Conservation (phyloP, 2,888 invertebrate genomes). For the Druceiella hillmani region DNA sequence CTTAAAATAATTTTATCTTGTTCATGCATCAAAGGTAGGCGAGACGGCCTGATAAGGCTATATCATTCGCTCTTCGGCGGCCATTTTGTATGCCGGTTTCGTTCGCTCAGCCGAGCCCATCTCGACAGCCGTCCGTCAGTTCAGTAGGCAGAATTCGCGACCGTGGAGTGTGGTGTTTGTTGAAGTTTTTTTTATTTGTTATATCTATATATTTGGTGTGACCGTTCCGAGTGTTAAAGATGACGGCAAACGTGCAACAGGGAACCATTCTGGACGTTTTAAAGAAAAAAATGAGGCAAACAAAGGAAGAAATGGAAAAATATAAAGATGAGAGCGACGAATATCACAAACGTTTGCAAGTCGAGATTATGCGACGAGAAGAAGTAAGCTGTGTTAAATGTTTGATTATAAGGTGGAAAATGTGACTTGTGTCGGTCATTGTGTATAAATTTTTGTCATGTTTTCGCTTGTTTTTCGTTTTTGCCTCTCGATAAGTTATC, state of each 20-base stretch:
- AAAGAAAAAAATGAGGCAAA: constrained; percentile 99
- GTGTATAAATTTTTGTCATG: too few species aligned
- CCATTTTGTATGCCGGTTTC: constrained; percentile 52
- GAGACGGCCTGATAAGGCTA: constrained; percentile 26
- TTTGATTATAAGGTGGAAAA: too few species aligned
- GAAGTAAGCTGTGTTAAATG: constrained; percentile 96
- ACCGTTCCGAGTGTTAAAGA: too few species aligned
- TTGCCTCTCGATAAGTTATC: too few species aligned
- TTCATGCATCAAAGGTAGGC: not conserved
- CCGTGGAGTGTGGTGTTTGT: constrained; percentile 46
- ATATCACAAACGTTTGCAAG: constrained; percentile 89
- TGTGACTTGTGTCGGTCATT: constrained; percentile 24
- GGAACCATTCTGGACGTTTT: constrained; percentile 93
- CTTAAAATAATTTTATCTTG: too few species aligned
- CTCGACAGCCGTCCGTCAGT: constrained; percentile 38
- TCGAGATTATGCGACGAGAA: constrained; percentile 94
- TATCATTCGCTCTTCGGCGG: constrained; percentile 42
- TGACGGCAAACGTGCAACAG: constrained; percentile 88
- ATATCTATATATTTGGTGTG: too few species aligned
- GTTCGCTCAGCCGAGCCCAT: constrained; percentile 51
- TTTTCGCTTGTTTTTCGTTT: too few species aligned
- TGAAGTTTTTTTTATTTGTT: constrained; percentile 40
- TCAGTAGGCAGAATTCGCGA: constrained; percentile 55
- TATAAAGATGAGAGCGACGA: constrained; percentile 98
- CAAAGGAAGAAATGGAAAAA: constrained; percentile 98